These are phyloP conservation scores for Lagenorhynchus albirostris DNA, from an alignment of 2,113 vertebrate genomes.

Conservation along the genomic window DNA sequence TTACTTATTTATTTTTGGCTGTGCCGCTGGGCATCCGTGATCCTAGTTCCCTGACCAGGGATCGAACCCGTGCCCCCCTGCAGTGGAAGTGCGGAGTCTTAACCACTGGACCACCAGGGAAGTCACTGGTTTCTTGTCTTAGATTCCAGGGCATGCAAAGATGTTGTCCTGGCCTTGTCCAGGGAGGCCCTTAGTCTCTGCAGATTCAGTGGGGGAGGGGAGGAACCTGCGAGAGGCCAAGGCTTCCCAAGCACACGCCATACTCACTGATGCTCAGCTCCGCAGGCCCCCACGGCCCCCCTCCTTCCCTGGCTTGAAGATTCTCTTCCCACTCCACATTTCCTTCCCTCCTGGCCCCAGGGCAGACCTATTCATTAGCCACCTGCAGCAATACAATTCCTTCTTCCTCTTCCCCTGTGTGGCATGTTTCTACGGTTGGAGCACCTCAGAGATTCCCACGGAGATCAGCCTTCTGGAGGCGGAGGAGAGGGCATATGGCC, in stretches of 20 bases:
- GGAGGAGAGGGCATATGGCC: background rate
- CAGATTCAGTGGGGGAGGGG: background rate
- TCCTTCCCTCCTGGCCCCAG: background rate
- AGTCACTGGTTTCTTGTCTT: background rate
- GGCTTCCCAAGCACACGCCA: rapidly evolving
- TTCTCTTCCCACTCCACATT: background rate
- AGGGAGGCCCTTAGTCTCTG: background rate
- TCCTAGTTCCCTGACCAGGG: no score
- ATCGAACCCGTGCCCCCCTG: no score
- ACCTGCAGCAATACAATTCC: no score
- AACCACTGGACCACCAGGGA: no score
- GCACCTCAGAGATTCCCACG: background rate
- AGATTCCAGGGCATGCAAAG: background rate
- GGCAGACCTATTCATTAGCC: background rate
- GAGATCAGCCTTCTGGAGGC: background rate
- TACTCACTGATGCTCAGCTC: no score
- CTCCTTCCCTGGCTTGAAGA: background rate
- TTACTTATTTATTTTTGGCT: no score
- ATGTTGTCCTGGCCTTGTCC: background rate
- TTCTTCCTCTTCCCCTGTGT: background rate
- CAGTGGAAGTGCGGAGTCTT: no score
- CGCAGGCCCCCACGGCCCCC: rapidly evolving
- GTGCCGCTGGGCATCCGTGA: no score
- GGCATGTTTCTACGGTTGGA: background rate
- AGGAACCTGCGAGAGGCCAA: background rate